These are phyloP conservation scores for Agriopis aurantiaria DNA, from an alignment of 2,888 invertebrate species.

Conservation along the genomic window DNA sequence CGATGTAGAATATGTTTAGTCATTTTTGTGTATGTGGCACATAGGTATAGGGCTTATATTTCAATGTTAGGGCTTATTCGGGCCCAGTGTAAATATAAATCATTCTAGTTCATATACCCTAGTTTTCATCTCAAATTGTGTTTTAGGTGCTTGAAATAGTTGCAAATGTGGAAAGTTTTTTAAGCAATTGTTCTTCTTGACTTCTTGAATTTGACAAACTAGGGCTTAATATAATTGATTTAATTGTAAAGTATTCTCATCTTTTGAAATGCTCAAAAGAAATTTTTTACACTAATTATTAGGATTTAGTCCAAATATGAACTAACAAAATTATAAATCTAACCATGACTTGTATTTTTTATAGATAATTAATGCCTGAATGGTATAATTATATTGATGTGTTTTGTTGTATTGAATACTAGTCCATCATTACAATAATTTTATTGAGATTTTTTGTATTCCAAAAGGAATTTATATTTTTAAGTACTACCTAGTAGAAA, in stretches of 20 bases:
- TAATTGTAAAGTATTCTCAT: conserved; percentile 38
- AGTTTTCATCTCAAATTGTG: neutral
- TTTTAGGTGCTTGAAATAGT: neutral
- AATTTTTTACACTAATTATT: conserved; percentile 39
- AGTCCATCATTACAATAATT: conserved; percentile 71
- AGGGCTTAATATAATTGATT: conserved; percentile 11
- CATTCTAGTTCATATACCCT: neutral
- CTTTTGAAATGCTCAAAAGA: conserved; percentile 64
- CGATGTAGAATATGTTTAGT: neutral
- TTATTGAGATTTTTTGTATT: conserved; percentile 43
- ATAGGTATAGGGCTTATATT: neutral
- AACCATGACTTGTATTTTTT: conserved; percentile 48
- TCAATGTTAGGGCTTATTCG: neutral
- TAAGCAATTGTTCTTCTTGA: neutral
- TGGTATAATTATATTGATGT: conserved; percentile 46
- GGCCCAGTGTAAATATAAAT: neutral
- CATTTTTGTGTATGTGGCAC: neutral
- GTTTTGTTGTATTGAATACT: conserved; percentile 71
- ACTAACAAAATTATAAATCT: conserved; percentile 32
- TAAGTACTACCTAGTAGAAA: conserved; percentile 3
- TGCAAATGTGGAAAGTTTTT: neutral
- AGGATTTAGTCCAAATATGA: conserved; percentile 37
- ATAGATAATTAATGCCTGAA: conserved; percentile 53
- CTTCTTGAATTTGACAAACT: neutral
- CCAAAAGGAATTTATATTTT: conserved; percentile 26